Evolutionary conservation across 2,888 invertebrate genomes (phyloP), one percentile per base, ranked within the genome.

Genomic region (Drosophila prostipennis): DNA sequence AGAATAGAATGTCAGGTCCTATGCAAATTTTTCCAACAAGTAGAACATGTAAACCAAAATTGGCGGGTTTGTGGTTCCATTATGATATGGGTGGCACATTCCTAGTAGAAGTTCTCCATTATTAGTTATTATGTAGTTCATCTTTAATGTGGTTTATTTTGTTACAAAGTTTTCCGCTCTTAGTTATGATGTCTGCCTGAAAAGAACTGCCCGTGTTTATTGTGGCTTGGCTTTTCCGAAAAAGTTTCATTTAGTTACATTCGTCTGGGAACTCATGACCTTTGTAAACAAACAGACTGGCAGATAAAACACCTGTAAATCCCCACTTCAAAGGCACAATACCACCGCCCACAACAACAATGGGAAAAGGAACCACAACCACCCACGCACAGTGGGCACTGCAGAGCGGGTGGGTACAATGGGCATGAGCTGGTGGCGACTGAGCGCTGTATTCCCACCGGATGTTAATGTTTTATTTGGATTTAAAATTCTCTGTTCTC

Each of bases 401-500:
- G 29, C 29, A 39, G 23, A 56, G 23, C 26, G 40, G 16, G 34
- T 4, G 16, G 16, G 11, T 34, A 34, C 32, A 13, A 10, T 16
- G 32, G 34, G 34, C 16, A 16, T 26, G 34, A 19, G 26, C 45
- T 6, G 34, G 34, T 11, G 34, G 34, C 29, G 11, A 11, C 34
- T 26, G 36, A 42, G 23, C 34, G 19, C 26, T 19, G 16, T 23
- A 67, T 55, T 54, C 68, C 73, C 72, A 59, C 72, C 72, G 72
- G 73, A 74, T 74, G 74, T 70, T 64, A 59, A 70, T 74, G 63
- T 74, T 69, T 74, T 74, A 57, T 79, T 80, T 77, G 75, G 80
- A 74, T 76, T 59, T 40, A 8, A 63, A 45, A 52, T 46, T 59
- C 42, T 39, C 43, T 51, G 48, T 26, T 26, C 53, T 51, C 64